Evolutionary conservation across 2,888 invertebrate genomes (phyloP).

Genomic region (Mongoloraphidia duomilia): DNA sequence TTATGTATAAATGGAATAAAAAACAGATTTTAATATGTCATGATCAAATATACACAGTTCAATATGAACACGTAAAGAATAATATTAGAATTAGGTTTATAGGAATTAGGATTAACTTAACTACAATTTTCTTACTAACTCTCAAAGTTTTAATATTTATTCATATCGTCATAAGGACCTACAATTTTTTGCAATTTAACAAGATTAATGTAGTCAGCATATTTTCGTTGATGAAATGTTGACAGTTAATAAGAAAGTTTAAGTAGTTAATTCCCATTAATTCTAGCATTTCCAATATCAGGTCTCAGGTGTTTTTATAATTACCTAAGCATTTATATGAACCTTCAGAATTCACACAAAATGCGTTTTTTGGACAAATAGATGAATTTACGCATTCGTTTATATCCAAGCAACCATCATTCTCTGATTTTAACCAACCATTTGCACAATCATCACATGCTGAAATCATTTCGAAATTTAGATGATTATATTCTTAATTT

Average conservation of each 20-base stretch:
- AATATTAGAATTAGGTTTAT: no score
- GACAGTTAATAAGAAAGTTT: background rate
- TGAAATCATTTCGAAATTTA: conserved; percentile 11
- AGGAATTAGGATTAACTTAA: no score
- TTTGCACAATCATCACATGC: conserved; percentile 47
- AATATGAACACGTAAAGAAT: no score
- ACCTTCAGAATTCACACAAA: conserved; percentile 82
- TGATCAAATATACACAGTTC: no score
- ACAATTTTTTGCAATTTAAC: no score
- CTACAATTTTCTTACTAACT: no score
- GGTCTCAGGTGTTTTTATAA: background rate
- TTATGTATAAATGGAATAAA: no score
- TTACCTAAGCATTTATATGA: conserved; percentile 56
- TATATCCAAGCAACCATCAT: conserved; percentile 68
- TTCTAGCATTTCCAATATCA: background rate
- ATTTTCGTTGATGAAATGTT: no score
- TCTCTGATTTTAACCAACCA: conserved; percentile 61
- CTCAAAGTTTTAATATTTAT: no score
- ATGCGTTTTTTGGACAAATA: conserved; percentile 50
- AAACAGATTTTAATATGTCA: no score
- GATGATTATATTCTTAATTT: background rate
- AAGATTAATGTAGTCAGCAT: no score
- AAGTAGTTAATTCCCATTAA: background rate
- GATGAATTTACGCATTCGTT: conserved; percentile 60
- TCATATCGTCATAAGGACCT: no score